Conservation (phyloP, 2,888 invertebrate species). For the Aethes cnicana region DNA sequence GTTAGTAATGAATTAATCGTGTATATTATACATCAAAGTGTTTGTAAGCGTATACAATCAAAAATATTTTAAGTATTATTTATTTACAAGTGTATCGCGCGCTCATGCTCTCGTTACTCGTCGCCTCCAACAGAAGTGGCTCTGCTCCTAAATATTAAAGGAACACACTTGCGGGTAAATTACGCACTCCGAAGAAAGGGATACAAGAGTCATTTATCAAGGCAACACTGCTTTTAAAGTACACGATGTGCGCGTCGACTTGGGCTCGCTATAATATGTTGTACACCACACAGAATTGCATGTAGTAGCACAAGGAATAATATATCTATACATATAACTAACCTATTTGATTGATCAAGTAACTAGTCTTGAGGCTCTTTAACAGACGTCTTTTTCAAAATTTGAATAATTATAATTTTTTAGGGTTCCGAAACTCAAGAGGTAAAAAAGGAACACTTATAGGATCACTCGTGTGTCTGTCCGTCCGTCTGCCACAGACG, state of each 20-base stretch:
- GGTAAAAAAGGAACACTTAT: no score
- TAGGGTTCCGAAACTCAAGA: no score
- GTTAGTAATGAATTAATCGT: no score
- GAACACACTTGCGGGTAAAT: constrained; percentile 25
- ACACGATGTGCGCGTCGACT: constrained; percentile 24
- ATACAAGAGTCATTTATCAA: constrained; percentile 31
- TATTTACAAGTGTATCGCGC: constrained; percentile 4
- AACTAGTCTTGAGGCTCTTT: no score
- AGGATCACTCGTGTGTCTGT: no score
- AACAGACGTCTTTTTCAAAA: no score
- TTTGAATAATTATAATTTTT: no score
- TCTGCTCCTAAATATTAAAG: constrained; percentile 29
- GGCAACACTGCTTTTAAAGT: constrained; percentile 30
- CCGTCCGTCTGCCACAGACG: no score
- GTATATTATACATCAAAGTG: no score
- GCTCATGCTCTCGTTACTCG: constrained; percentile 23
- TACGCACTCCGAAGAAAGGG: constrained; percentile 32
- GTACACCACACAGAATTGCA: constrained; percentile 11
- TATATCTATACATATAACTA: no score
- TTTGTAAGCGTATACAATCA: background rate
- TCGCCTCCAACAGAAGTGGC: constrained; percentile 28
- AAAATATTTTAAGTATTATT: background rate
- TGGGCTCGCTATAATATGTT: constrained; percentile 18
- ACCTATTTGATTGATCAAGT: no score
- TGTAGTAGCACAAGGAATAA: background rate